Evolutionary conservation across 2,113 vertebrate genomes (phyloP).

Genomic region (Heptranchias perlo): DNA sequence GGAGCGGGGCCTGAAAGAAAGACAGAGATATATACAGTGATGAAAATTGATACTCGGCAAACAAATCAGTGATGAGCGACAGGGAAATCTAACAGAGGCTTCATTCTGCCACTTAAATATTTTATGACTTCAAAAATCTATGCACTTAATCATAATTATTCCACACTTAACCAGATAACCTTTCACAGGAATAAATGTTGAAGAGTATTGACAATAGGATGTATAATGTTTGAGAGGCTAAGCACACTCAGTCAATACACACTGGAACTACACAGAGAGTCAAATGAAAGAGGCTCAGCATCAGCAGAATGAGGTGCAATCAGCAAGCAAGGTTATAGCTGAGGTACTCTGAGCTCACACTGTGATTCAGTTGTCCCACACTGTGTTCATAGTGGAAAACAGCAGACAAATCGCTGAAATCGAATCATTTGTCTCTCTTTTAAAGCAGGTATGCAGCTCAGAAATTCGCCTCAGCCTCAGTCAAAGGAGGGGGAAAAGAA

Average conservation of each 20-base stretch:
- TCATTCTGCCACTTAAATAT: background rate
- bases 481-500: background rate
- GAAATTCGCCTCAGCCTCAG: background rate
- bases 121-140: background rate
- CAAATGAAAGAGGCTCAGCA: background rate
- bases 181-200: background rate
- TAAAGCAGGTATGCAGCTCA: background rate
- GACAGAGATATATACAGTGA: background rate
- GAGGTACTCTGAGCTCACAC: background rate
- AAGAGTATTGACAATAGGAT: background rate
- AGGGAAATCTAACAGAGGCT: background rate
- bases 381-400: background rate
- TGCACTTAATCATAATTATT: background rate
- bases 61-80: background rate
- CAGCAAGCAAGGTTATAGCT: background rate
- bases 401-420: background rate
- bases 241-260: background rate
- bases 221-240: background rate
- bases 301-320: no score
- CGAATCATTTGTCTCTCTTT: no score
- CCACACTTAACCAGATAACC: background rate
- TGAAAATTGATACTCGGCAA: background rate
- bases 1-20: background rate
- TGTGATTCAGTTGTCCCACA: background rate
- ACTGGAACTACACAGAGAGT: background rate